Evolutionary conservation across 2,888 invertebrate species (phyloP), one percentile per base, ranked within the genome.

Genomic region (Serripes groenlandicus): DNA sequence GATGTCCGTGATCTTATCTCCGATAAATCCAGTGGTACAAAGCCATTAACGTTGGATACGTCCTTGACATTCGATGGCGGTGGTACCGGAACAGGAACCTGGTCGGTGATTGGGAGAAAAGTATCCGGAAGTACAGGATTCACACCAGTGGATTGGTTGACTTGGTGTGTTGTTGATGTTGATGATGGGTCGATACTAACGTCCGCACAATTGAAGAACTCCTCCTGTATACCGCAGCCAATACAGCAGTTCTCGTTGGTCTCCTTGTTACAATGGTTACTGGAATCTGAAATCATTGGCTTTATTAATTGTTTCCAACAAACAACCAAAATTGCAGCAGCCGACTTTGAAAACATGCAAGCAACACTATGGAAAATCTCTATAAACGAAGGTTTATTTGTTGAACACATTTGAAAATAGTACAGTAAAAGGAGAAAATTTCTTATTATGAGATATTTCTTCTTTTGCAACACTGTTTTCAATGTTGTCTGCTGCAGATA

Each of bases 141-240:
- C 35, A 56, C 9, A 26, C 34, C 34, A 1, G 71, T 34, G n/a
- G 54, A 37, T n/a, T 56, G 56, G 35, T 56, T 35, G 35, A 37
- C 15, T n/a, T n/a, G 21, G n/a, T 56, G 21, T 21, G 15, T 21
- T 32, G n/a, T 3, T 21, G 32, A 15, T 5, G 23, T 52, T 2
- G 54, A 28, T 21, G 42, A n/a, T 9, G 76, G 76, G 11, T 15
- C 7, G 28, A 82, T 66, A 4, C 70, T 52, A 11, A 82, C 78
- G 35, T 82, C 82, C 1, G 82, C 75, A 60, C 82, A 82, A n/a
- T 73, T 77, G 56, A 77, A 64, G 30, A 82, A 82, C 1, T 71
- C 70, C 26, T 82, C 82, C 35, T 82, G 82, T 3, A 42, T 54
- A 9, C 82, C 82, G 32, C 82, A 82, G 1, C 66, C 82, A 7